Percentiles rank a stretch among this genome's conserved stretches.
Evolutionary conservation across 1,140 invertebrate genomes (phyloP).

Genomic region (Heliconius congener): DNA sequence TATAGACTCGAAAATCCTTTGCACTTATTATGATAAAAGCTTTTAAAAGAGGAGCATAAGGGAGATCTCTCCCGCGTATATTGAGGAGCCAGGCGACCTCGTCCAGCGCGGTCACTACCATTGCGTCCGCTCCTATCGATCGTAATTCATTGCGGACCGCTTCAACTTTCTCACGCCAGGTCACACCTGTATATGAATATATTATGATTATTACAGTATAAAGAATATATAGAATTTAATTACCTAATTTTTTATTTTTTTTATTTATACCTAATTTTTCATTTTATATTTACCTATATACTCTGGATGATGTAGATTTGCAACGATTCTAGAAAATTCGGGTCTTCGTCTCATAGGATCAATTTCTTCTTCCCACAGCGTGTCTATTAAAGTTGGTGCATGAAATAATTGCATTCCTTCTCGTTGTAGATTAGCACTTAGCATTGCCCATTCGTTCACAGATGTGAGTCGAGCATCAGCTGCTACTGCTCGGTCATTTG

Average conservation of each 20-base stretch:
- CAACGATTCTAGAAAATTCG: slow-evolving; percentile 77
- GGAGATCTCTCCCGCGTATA: slow-evolving; percentile 94
- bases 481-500: slow-evolving; percentile 89
- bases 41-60: slow-evolving; percentile 91
- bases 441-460: slow-evolving; percentile 83
- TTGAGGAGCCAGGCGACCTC: slow-evolving; percentile 98
- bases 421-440: slow-evolving; percentile 82
- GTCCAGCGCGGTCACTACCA: slow-evolving; percentile 94
- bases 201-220: slow-evolving; percentile 15
- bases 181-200: slow-evolving; percentile 78
- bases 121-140: slow-evolving; percentile 85
- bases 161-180: slow-evolving; percentile 88
- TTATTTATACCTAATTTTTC: no score
- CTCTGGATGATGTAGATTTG: slow-evolving; percentile 77
- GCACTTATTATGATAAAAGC: slow-evolving; percentile 89
- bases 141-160: slow-evolving; percentile 86
- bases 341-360: slow-evolving; percentile 69
- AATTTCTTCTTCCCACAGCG: slow-evolving; percentile 87
- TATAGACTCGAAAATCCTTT: slow-evolving; percentile 84
- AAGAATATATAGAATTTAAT: background rate
- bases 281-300: slow-evolving; percentile 47
- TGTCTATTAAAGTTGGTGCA: slow-evolving; percentile 90
- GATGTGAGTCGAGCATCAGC: slow-evolving; percentile 90
- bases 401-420: slow-evolving; percentile 83
- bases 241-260: no score